Conservation (phyloP, 35 echinoderm and acorn worm genomes). For the Ophioderma brevispina region DNA sequence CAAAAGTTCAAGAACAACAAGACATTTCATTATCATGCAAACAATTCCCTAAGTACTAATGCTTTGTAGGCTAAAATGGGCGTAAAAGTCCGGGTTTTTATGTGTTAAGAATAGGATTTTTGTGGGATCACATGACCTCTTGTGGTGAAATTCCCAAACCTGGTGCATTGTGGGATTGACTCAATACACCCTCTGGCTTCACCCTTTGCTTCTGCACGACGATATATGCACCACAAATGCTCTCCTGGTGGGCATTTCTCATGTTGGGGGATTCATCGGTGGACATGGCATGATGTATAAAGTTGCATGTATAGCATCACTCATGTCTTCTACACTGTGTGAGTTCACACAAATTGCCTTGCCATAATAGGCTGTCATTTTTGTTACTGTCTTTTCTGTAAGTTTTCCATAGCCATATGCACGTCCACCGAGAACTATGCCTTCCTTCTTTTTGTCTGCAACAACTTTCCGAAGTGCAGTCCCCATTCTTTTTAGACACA, state of each 20-base stretch:
- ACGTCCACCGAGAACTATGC: background rate
- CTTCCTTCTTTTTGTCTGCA: background rate
- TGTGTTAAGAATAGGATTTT: too few species aligned
- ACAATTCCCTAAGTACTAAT: too few species aligned
- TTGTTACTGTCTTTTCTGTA: background rate
- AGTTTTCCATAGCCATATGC: background rate
- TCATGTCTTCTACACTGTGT: background rate
- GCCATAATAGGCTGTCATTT: background rate
- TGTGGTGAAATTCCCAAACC: too few species aligned
- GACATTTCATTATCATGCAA: too few species aligned
- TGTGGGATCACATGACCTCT: too few species aligned
- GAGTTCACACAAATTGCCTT: background rate
- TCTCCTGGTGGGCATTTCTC: background rate
- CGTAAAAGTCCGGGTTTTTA: too few species aligned
- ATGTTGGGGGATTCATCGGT: background rate
- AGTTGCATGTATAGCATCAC: background rate
- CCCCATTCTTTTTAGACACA: background rate
- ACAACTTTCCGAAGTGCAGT: background rate
- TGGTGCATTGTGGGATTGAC: too few species aligned
- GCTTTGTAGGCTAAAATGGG: too few species aligned
- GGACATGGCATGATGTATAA: background rate
- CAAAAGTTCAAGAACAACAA: too few species aligned
- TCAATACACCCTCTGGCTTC: too few species aligned
- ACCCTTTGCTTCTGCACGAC: too few species aligned
- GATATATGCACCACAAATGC: background rate